Evolutionary conservation across 2,113 vertebrate genomes (phyloP), one percentile per base, ranked within the genome.

Genomic region (Microtus pennsylvanicus): DNA sequence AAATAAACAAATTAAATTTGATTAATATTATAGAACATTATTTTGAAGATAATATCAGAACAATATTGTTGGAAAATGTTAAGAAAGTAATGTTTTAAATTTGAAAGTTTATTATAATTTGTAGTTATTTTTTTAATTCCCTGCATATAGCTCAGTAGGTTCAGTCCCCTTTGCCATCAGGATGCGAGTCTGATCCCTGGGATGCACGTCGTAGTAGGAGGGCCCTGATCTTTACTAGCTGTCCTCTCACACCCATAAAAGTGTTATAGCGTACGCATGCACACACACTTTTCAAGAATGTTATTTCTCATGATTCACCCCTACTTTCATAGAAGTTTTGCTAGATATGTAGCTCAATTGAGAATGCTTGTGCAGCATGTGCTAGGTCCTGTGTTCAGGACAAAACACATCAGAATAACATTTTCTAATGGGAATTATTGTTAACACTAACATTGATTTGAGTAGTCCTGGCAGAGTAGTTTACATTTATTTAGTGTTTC

Each of bases 1-100:
- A 91, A 81, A 78, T n/a, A 81, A 85, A 10, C 5, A 89, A 89
- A 50, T 50, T 69, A 94, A 85, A 92, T 88, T 14, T 75, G 1
- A 22, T 82, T 83, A 74, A 28, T 76, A 58, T 52, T 77, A 52
- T 12, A 3, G 6, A 93, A 63, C 72, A 13, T 10, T 58, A 33
- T 82, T 74, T 92, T 89, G 9, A 90, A 89, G 12, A 90, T 63
- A 90, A 13, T 74, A 7, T 72, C 69, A 65, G 3, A 47, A 7
- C 3, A 28, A 74, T 74, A 85, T 92, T 90, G 0, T 47, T n/a
- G 3, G 8, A 50, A 0, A 61, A 7, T 85, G 6, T 87, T 75
- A 26, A 12, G 38, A 92, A 72, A 21, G 3, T 45, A 89, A 52
- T 55, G 7, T 80, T 67, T 95, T 26, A 42, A 89, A 61, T 76